Percentiles rank a stretch among this genome's conserved stretches.
Conservation (phyloP, 2,888 invertebrate species). For the Philereme vetulata region DNA sequence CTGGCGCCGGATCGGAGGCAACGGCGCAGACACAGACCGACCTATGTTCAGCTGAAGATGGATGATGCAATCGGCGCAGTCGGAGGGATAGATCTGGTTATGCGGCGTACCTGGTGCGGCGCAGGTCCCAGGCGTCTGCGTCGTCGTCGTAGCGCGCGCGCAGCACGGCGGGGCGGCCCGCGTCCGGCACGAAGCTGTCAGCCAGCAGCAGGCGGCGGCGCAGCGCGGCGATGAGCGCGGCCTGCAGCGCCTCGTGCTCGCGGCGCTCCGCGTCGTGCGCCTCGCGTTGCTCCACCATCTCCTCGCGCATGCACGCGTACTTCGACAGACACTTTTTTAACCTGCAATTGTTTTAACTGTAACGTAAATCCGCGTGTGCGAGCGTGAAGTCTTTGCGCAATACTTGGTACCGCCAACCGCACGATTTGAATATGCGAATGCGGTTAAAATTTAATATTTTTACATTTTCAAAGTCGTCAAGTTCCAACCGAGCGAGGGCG, state of each 20-base stretch:
- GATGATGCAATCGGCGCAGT: too few species aligned
- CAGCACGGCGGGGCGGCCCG: slow-evolving; percentile 64
- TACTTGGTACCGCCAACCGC: too few species aligned
- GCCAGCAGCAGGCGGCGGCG: slow-evolving; percentile 94
- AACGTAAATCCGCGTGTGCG: too few species aligned
- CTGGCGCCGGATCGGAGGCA: too few species aligned
- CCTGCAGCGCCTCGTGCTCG: slow-evolving; percentile 92
- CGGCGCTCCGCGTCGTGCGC: slow-evolving; percentile 96
- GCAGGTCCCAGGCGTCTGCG: slow-evolving; percentile 64
- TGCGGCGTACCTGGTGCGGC: slow-evolving; percentile 27
- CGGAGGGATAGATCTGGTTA: too few species aligned
- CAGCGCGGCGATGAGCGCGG: slow-evolving; percentile 95
- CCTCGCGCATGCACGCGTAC: slow-evolving; percentile 85
- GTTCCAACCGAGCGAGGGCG: too few species aligned
- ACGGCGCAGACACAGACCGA: too few species aligned
- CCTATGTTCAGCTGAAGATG: too few species aligned
- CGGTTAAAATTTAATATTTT: too few species aligned
- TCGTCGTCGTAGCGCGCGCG: slow-evolving; percentile 85
- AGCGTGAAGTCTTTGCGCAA: too few species aligned
- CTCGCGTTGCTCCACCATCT: slow-evolving; percentile 84
- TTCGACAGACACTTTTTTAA: slow-evolving; percentile 95
- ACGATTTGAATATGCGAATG: too few species aligned
- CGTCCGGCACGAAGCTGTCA: slow-evolving; percentile 93
- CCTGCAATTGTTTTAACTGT: slow-evolving; percentile 70
- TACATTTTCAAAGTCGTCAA: too few species aligned